These are phyloP conservation scores for Drosophila longiperda DNA, from an alignment of 2,888 invertebrate genomes.

Conservation along the genomic window DNA sequence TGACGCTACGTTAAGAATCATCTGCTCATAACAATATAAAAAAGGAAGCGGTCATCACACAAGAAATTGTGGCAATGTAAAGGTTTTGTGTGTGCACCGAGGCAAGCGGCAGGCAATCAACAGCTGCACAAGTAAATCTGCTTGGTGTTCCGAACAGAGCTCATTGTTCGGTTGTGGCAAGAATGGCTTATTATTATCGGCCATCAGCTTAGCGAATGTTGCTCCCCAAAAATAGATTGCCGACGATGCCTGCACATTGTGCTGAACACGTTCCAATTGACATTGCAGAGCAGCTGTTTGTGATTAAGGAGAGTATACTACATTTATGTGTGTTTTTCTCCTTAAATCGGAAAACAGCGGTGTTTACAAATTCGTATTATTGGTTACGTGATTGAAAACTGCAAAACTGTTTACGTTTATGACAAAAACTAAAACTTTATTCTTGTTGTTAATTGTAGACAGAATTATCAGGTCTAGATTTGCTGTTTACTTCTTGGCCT, in stretches of 20 bases:
- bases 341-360: background rate
- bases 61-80: conserved; percentile 13
- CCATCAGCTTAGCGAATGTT: conserved; percentile 30
- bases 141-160: background rate
- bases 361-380: background rate
- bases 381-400: conserved; percentile 10
- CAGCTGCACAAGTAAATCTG: conserved; percentile 38
- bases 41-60: background rate
- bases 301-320: conserved; percentile 1
- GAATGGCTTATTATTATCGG: conserved; percentile 1
- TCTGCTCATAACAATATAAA: conserved; percentile 15
- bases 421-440: conserved; percentile 80
- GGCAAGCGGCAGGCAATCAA: conserved; percentile 1
- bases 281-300: conserved; percentile 29
- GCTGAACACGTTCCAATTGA: conserved; percentile 31
- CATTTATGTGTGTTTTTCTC: background rate
- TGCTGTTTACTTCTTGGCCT: conserved; percentile 87
- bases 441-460: conserved; percentile 71
- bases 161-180: conserved; percentile 22
- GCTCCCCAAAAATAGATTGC: conserved; percentile 4
- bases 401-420: conserved; percentile 55
- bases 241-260: background rate
- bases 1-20: background rate
- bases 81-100: background rate
- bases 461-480: conserved; percentile 58